A percentile compares a stretch with the other conserved stretches of the same genome.
These are phyloP conservation scores for Silurus asotus DNA, from an alignment of 2,113 vertebrate species.

Conservation along the genomic window DNA sequence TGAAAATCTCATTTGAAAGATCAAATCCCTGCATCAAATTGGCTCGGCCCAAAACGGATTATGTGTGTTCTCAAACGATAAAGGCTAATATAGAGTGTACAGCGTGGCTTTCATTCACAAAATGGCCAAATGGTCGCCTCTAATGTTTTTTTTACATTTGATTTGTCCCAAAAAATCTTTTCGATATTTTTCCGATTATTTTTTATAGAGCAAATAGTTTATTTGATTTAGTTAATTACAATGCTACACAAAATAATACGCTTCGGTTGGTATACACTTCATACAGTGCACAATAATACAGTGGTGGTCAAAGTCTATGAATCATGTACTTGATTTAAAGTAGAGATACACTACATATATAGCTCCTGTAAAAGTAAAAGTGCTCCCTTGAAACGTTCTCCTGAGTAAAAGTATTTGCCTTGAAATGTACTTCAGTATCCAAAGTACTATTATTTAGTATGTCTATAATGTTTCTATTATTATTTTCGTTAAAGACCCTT, in stretches of 20 bases:
- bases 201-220: not conserved
- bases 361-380: too few species aligned
- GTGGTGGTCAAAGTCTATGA: not conserved
- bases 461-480: too few species aligned
- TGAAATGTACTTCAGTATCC: too few species aligned
- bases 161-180: not conserved
- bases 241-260: not conserved
- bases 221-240: not conserved
- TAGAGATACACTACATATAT: too few species aligned
- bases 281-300: not conserved
- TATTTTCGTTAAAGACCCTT: too few species aligned
- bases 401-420: too few species aligned
- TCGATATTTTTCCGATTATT: not conserved
- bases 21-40: not conserved
- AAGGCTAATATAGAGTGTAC: not conserved
- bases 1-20: too few species aligned
- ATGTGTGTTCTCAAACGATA: not conserved
- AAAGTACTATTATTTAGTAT: too few species aligned
- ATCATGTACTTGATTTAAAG: too few species aligned
- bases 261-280: not conserved
- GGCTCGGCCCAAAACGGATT: not conserved
- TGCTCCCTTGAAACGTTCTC: too few species aligned
- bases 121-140: not conserved
- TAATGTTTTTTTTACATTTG: not conserved
- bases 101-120: not conserved